Base-by-base conservation (phyloP, 2,888 invertebrate species). In the Pyrrhosoma nymphula region DNA sequence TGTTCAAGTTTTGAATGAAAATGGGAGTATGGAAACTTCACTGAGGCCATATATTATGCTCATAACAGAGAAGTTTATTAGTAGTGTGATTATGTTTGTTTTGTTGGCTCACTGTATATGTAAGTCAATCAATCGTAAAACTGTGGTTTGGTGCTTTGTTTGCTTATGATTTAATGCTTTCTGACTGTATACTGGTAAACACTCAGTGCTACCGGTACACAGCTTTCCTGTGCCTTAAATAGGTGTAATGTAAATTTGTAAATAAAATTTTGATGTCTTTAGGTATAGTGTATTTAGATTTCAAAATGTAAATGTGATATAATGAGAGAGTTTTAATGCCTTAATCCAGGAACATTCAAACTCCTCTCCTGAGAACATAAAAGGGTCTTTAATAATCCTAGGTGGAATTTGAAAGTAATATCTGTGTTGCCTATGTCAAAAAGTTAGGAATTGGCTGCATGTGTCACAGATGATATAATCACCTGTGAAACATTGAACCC, bases 161-260 rank as follows among this genome's bases (percentile, higher is more conserved):
- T 82, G 16, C 30, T 82, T 18, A 82, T 82, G 82, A 82, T 82
- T 82, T 82, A 30, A 35, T 82, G 82, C 82, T 82, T 82, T 82
- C 35, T 35, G 82, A 82, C 82, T 82, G 82, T n/a, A 82, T 16
- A 35, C 47, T 75, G 93, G 75, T 39, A 14, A 75, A 93, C 39
- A 69, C 93, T 75, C 47, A 69, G 93, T 93, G 93, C n/a, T 93
- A 47, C 47, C 93, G 47, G 39, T 47, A 47, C 47, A 39, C 69
- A 47, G 63, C n/a, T 63, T 47, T 93, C 93, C 69, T 93, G 93
- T 93, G 93, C 93, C 93, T 93, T 93, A 93, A 23, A 39, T 93
- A 93, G 93, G 93, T 93, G 63, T 93, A 69, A 93, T 93, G 93
- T 93, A 93, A 75, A 93, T 93, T 93, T 93, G 93, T 93, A 93